Percentiles rank a stretch among this genome's conserved stretches.
These are phyloP conservation scores for Ennomos fuscantarius DNA, from an alignment of 2,888 invertebrate genomes.

Conservation along the genomic window DNA sequence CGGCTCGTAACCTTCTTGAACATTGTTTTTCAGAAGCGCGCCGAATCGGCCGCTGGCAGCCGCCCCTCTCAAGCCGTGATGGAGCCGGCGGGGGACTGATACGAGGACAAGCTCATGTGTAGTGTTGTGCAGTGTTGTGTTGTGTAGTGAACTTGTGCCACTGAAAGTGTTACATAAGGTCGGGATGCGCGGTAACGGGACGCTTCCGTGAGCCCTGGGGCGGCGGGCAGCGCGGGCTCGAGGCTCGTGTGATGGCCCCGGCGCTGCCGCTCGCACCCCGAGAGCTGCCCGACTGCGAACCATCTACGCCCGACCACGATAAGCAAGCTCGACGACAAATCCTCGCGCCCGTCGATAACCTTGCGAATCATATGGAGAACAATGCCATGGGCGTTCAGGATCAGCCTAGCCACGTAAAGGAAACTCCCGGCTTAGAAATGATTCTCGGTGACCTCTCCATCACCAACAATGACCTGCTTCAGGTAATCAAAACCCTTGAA, in stretches of 20 bases:
- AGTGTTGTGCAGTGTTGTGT: conserved; percentile 58
- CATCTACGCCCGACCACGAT: conserved; percentile 56
- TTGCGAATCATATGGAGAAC: conserved; percentile 80
- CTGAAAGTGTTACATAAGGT: conserved; percentile 72
- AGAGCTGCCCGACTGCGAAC: conserved; percentile 62
- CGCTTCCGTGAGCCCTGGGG: conserved; percentile 73
- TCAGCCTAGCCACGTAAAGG: conserved; percentile 82
- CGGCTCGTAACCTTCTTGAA: conserved; percentile 70
- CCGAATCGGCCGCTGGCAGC: conserved; percentile 56
- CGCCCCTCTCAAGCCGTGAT: conserved; percentile 56
- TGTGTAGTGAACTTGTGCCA: conserved; percentile 61
- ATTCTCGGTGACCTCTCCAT: conserved; percentile 86
- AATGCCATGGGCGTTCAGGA: conserved; percentile 85
- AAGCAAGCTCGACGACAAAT: conserved; percentile 70
- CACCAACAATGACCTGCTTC: conserved; percentile 87
- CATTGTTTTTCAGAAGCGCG: conserved; percentile 80
- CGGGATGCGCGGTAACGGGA: conserved; percentile 65
- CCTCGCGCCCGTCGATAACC: conserved; percentile 82
- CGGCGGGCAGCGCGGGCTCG: conserved; percentile 67
- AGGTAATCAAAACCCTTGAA: conserved; percentile 91
- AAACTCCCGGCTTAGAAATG: conserved; percentile 87
- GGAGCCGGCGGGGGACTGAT: conserved; percentile 76
- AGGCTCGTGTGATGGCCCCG: conserved; percentile 95
- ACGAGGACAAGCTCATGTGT: conserved; percentile 46
- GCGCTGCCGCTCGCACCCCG: conserved; percentile 92